These are phyloP conservation scores for Halcyon smyrnensis DNA, from an alignment of 2,797 vertebrate species.

Conservation along the genomic window DNA sequence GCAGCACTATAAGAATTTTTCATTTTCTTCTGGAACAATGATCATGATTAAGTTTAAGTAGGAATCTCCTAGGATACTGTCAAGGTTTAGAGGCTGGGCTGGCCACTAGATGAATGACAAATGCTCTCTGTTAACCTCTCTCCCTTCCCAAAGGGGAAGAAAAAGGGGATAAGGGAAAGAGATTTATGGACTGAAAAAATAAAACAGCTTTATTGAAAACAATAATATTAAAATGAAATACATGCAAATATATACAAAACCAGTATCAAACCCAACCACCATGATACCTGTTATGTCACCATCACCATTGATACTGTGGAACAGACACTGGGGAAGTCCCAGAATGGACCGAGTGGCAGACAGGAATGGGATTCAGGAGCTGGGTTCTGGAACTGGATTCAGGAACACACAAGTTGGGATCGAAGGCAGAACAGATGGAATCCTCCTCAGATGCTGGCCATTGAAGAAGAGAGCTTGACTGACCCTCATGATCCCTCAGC, in stretches of 20 bases:
- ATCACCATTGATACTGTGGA: not conserved
- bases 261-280: not conserved
- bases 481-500: too few species aligned
- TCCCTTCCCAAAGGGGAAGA: not conserved
- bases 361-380: not conserved
- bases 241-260: not conserved
- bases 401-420: too few species aligned
- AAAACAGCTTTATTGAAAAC: not conserved
- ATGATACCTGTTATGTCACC: not conserved
- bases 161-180: not conserved
- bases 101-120: not conserved
- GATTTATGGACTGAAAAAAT: not conserved
- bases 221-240: not conserved
- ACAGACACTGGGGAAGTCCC: not conserved
- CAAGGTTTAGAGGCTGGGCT: not conserved
- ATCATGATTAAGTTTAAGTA: not conserved
- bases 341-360: not conserved
- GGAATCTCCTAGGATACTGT: not conserved
- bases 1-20: not conserved
- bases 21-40: not conserved
- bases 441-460: too few species aligned
- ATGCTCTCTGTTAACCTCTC: not conserved
- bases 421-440: too few species aligned
- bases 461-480: too few species aligned
- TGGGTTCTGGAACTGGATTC: too few species aligned